These are phyloP conservation scores for Diacarnus erythraeanus DNA, from an alignment of 37 sponge, comb jelly and placozoan genomes.

Conservation along the genomic window DNA sequence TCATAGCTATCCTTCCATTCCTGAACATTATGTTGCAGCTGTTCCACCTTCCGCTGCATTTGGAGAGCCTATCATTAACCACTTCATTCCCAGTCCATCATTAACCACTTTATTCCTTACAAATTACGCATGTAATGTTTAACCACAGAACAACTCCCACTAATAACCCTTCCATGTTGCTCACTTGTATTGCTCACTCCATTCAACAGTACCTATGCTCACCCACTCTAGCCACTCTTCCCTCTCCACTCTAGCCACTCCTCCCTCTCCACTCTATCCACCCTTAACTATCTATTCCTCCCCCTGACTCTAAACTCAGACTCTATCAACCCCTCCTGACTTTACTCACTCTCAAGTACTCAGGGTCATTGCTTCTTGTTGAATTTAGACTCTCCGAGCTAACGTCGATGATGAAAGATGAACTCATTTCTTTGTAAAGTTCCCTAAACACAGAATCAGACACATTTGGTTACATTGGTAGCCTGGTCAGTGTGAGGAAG, in stretches of 20 bases:
- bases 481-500: too few species aligned
- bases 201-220: neutral
- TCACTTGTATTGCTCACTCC: neutral
- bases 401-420: neutral
- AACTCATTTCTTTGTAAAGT: neutral
- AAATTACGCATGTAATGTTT: too few species aligned
- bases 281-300: neutral
- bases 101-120: too few species aligned
- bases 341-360: neutral
- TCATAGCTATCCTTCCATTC: constrained; percentile 7
- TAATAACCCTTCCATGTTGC: too few species aligned
- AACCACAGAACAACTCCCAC: too few species aligned
- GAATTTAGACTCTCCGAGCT: neutral
- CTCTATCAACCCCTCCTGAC: neutral
- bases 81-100: too few species aligned
- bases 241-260: neutral
- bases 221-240: neutral
- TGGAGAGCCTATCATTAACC: neutral
- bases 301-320: neutral
- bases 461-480: too few species aligned
- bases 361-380: neutral
- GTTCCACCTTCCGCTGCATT: neutral
- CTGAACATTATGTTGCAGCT: neutral
- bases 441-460: neutral
- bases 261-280: neutral